Evolutionary conservation across 2,113 vertebrate species (phyloP).

Genomic region (Urocitellus parryii): DNA sequence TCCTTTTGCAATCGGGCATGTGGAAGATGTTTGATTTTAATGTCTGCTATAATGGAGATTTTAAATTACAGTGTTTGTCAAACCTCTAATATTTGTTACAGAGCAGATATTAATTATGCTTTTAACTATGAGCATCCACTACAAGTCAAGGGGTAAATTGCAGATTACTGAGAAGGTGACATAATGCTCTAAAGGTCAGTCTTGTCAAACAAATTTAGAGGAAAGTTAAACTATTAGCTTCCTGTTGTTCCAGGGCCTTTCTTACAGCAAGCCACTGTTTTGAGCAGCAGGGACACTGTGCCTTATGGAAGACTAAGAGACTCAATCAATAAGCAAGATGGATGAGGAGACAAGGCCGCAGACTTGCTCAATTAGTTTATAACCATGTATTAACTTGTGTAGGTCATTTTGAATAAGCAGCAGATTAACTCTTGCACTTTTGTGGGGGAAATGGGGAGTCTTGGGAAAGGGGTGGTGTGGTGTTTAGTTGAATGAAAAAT

Average conservation of each 20-base stretch:
- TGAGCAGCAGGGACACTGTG: constrained; percentile 91
- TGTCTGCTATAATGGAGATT: constrained; percentile 89
- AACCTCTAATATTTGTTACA: constrained; percentile 90
- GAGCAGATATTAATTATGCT: constrained; percentile 90
- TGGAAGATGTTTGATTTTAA: constrained; percentile 89
- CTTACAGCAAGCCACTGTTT: constrained; percentile 89
- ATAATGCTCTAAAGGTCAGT: constrained; percentile 91
- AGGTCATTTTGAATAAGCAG: constrained; percentile 87
- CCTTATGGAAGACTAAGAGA: constrained; percentile 91
- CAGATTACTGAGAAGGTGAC: constrained; percentile 92
- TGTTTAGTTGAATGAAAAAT: constrained; percentile 25
- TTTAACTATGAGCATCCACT: constrained; percentile 88
- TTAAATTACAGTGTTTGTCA: constrained; percentile 91
- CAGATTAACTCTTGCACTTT: constrained; percentile 80
- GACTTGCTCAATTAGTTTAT: constrained; percentile 93
- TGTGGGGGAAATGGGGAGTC: constrained; percentile 41
- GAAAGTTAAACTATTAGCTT: constrained; percentile 95
- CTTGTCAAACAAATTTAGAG: constrained; percentile 95
- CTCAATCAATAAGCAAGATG: constrained; percentile 93
- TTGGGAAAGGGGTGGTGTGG: background rate
- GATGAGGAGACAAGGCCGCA: constrained; percentile 91
- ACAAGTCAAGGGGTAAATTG: constrained; percentile 90
- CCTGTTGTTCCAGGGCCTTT: constrained; percentile 88
- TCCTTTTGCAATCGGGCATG: constrained; percentile 87
- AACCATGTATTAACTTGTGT: constrained; percentile 91